Base-by-base conservation (phyloP, 2,113 vertebrate genomes). In the Chitala chitala region DNA sequence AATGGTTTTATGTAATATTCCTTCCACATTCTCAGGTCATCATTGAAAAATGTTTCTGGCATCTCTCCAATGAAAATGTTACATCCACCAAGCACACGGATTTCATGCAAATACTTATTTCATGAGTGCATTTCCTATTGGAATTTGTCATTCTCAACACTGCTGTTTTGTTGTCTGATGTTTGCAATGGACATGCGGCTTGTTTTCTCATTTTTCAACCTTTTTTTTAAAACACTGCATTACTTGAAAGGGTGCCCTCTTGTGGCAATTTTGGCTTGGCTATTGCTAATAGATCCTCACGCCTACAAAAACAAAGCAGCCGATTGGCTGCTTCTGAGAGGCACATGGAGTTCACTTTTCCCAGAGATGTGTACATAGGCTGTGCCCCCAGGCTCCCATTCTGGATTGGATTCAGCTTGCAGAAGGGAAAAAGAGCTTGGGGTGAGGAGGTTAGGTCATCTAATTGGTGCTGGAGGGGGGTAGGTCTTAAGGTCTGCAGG, bases 291-390 rank as follows among this genome's bases (percentile, higher is more conserved):
- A n/a, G 89, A 87, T 86, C 83, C 80, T 85, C 81, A 82, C 86
- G 68, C 76, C 79, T 79, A 77, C 87, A 84, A 87, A 89, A 92
- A 88, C 86, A 86, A 78, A 20, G 84, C 79, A 81, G 81, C 85
- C 87, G 89, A 92, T 93, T 93, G 91, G 93, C 81, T 91, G 86
- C 84, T 86, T 89, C 87, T 89, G n/a, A n/a, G 90, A 93, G 89
- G 90, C 86, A 93, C 90, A 92, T 91, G 92, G 92, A 92, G 91
- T 85, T 90, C 89, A 92, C 90, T 42, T 86, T 91, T 85, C 93
- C 91, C 93, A 91, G 91, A 90, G 92, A 90, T 88, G 66, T 48
- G 66, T 6, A 24, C 1, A 22, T 46, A 0, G 42, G 4, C 20
- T 20, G 44, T 7, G 12, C 26, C 13, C 26, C 66, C 46, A 51